A percentile compares a stretch with the other conserved stretches of the same genome.
These are phyloP conservation scores for Centrocercus urophasianus DNA, from an alignment of 2,113 vertebrate species.

Conservation along the genomic window DNA sequence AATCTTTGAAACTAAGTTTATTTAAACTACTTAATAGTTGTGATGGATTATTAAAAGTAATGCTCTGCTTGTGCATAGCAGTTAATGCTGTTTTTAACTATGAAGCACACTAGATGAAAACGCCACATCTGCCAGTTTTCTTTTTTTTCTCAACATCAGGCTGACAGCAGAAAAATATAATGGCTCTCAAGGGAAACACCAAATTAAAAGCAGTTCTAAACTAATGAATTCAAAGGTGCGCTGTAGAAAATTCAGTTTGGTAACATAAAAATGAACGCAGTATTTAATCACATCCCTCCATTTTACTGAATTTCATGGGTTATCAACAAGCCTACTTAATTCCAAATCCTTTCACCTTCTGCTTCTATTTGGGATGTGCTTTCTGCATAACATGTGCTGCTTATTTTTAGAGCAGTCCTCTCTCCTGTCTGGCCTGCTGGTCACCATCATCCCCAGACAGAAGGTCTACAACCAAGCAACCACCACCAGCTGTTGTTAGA, in stretches of 20 bases:
- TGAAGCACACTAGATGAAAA: constrained; percentile 79
- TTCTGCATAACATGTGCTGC: not conserved
- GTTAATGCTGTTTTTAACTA: constrained; percentile 78
- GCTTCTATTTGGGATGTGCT: not conserved
- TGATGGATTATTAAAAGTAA: constrained; percentile 71
- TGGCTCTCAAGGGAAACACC: constrained; percentile 87
- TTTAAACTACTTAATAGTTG: constrained; percentile 77
- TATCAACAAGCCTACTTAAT: constrained; percentile 42
- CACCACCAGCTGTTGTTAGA: not conserved
- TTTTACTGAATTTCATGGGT: constrained; percentile 69
- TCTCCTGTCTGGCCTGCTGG: not conserved
- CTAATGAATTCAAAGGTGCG: constrained; percentile 91
- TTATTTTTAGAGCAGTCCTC: constrained; percentile 12
- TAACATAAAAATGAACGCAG: constrained; percentile 77
- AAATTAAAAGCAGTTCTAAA: constrained; percentile 91
- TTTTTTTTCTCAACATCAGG: constrained; percentile 82
- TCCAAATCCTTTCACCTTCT: constrained; percentile 52
- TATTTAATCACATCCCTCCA: constrained; percentile 70
- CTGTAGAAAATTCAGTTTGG: constrained; percentile 75
- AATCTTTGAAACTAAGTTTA: constrained; percentile 77
- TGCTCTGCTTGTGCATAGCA: constrained; percentile 64
- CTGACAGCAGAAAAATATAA: constrained; percentile 90
- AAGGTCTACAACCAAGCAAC: not conserved
- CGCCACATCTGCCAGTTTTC: constrained; percentile 83
- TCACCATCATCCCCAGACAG: not conserved